A percentile compares a stretch with the other conserved stretches of the same genome.
Conservation (phyloP, 2,888 invertebrate species). For the Cecidostiba fungosa region DNA sequence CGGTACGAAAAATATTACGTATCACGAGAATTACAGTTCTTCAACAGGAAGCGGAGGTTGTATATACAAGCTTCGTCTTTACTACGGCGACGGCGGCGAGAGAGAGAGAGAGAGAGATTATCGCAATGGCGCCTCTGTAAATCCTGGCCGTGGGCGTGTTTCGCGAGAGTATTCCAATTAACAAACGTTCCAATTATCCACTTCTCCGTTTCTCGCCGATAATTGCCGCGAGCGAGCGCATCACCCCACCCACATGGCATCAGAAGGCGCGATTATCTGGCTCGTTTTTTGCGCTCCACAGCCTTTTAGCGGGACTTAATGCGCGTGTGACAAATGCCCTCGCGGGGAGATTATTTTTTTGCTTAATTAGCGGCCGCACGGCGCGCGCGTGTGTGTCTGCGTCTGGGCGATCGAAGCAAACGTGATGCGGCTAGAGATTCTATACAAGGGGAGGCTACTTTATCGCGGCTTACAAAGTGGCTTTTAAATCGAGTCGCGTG, state of each 20-base stretch:
- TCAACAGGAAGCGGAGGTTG: no score
- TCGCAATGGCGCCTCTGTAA: conserved; percentile 63
- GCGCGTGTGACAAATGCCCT: conserved; percentile 51
- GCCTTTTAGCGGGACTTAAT: background rate
- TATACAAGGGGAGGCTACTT: background rate
- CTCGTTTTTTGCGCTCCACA: background rate
- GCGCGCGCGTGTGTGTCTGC: background rate
- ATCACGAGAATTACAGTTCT: no score
- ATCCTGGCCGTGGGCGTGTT: conserved; percentile 61
- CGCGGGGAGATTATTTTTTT: conserved; percentile 28
- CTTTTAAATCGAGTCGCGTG: conserved; percentile 45
- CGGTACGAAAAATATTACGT: no score
- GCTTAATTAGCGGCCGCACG: conserved; percentile 49
- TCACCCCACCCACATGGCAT: conserved; percentile 12
- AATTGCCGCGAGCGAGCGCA: conserved; percentile 69
- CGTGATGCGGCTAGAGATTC: no score
- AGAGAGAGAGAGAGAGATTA: conserved; percentile 52
- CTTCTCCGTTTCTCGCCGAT: conserved; percentile 70
- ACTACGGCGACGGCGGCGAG: background rate
- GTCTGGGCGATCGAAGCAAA: no score
- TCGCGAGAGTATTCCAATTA: conserved; percentile 72
- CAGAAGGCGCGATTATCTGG: conserved; percentile 50
- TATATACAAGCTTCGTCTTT: no score
- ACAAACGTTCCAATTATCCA: conserved; percentile 76
- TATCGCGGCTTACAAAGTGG: conserved; percentile 59